Evolutionary conservation across 2,888 invertebrate genomes (phyloP), one percentile per base, ranked within the genome.

Genomic region (Pachliopta kotzebuea): DNA sequence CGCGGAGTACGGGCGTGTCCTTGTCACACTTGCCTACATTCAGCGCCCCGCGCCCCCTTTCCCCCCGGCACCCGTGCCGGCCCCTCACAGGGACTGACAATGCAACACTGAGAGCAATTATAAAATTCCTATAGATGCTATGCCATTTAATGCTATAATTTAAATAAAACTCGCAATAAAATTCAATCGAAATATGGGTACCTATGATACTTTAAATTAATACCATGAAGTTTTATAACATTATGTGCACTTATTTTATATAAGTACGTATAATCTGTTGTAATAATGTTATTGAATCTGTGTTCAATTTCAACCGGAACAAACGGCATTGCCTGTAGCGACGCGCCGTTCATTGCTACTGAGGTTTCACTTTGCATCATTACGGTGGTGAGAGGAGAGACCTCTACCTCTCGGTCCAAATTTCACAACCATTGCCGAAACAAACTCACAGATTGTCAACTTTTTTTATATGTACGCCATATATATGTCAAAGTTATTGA

Each of bases 21-120:
- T 91, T 91, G 90, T 90, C 90, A 90, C 90, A 90, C 84, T 91
- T 91, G 90, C 90, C 90, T 90, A 90, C 90, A 91, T 91, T 90
- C 88, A 86, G 83, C 79, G 82, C 83, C 85, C 79, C 78, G 79
- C 83, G 80, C 78, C 77, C 83, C 79, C 85, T 80, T 84, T 77
- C 84, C 70, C 83, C 77, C 85, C 81, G 84, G 77, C 84, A 70
- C 83, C 77, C 73, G 76, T 73, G 80, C 77, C 74, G 76, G 72
- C 79, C 82, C 76, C 78, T 76, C 79, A 79, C 79, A 83, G 83
- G 81, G 84, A 85, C 83, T 85, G 83, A 89, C 86, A 90, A 89
- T 89, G 83, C 86, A 84, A 85, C 78, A 74, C 78, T 81, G 81
- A 80, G 81, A 83, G 80, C 74, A 68, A 83, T 84, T 80, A 78